Conservation (phyloP, 30 jellyfish, hydroid and myxozoan species). For the Hydra vulgaris region DNA sequence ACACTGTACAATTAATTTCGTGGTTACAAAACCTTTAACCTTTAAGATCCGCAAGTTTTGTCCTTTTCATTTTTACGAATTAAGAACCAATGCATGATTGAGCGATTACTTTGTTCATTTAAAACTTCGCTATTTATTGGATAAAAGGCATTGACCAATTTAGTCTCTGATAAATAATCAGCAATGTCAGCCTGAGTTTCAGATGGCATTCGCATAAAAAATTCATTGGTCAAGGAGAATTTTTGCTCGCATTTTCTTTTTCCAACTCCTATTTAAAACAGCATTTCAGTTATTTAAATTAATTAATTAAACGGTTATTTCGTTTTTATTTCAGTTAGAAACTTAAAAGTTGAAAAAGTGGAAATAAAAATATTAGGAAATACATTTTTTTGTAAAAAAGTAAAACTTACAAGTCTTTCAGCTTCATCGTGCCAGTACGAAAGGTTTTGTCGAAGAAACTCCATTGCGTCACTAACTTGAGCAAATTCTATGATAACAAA, state of each 20-base stretch:
- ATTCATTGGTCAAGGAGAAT: not conserved
- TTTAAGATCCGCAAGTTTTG: not conserved
- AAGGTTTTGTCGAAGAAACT: constrained; percentile 55
- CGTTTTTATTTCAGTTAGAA: no score
- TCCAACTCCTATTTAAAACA: not conserved
- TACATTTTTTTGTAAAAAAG: no score
- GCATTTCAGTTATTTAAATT: no score
- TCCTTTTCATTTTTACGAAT: not conserved
- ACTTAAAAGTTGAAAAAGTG: no score
- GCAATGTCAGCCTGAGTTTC: not conserved
- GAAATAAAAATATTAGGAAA: no score
- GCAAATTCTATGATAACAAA: constrained; percentile 99
- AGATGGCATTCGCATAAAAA: not conserved
- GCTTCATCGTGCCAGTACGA: constrained; percentile 83
- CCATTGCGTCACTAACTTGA: constrained; percentile 71
- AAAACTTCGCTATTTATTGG: not conserved
- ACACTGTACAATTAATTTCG: not conserved
- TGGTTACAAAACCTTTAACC: not conserved
- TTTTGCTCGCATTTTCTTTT: not conserved
- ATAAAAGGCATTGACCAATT: not conserved
- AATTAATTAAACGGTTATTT: no score
- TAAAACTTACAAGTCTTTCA: constrained; percentile 58
- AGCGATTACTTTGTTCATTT: not conserved
- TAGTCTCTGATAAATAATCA: not conserved
- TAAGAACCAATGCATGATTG: not conserved